These are phyloP conservation scores for Rhabdomys pumilio DNA, from an alignment of 2,797 vertebrate species.

Conservation along the genomic window DNA sequence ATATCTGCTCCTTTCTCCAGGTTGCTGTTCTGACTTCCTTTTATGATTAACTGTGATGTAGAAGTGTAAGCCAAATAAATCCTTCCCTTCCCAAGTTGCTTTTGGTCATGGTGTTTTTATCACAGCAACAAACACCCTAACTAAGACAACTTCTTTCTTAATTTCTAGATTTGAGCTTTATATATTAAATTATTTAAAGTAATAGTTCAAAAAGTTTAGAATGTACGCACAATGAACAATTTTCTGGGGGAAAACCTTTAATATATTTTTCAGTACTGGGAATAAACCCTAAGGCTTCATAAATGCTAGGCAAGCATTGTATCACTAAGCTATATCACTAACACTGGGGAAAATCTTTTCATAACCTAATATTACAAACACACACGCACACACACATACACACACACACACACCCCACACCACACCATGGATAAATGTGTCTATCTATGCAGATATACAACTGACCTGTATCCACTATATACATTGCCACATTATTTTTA, in stretches of 20 bases:
- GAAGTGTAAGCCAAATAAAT: too few species aligned
- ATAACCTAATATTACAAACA: neutral
- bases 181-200: slow-evolving; percentile 18
- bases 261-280: neutral
- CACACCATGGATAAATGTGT: neutral
- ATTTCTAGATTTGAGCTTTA: slow-evolving; percentile 2
- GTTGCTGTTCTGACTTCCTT: neutral
- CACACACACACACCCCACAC: neutral
- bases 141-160: neutral
- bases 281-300: neutral
- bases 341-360: slow-evolving; percentile 16
- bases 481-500: neutral
- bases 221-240: slow-evolving; percentile 9
- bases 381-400: neutral
- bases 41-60: neutral
- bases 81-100: neutral
- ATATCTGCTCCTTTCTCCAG: too few species aligned
- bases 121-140: neutral
- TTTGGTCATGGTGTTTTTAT: neutral
- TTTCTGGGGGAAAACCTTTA: neutral
- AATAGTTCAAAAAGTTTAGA: slow-evolving; percentile 12
- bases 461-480: neutral
- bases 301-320: neutral
- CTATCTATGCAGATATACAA: neutral
- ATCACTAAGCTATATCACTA: neutral